Evolutionary conservation across 2,797 vertebrate species (phyloP).

Genomic region (Mormyrus hasselquistii): DNA sequence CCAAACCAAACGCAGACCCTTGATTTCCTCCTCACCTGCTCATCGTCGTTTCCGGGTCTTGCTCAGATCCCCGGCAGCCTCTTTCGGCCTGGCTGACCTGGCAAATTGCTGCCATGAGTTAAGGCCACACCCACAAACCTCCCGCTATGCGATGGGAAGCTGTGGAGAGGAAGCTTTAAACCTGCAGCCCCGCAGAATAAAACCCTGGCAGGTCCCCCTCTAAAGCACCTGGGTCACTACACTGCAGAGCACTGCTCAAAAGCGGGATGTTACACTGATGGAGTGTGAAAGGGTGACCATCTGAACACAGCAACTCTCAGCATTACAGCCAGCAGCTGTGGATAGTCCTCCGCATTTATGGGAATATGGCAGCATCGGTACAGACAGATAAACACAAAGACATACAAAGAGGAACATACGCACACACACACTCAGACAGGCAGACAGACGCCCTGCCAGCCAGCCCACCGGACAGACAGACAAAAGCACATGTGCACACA

Average conservation of each 20-base stretch:
- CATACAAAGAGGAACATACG: background rate
- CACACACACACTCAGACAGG: background rate
- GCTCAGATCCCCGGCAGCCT: constrained; percentile 65
- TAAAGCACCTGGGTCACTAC: background rate
- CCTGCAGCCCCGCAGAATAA: background rate
- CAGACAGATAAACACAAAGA: background rate
- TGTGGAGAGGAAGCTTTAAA: background rate
- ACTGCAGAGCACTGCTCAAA: background rate
- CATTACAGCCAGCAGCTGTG: background rate
- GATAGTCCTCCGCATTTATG: background rate
- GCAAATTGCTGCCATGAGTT: constrained; percentile 84
- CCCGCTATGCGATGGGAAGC: background rate
- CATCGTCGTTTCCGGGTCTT: constrained; percentile 53
- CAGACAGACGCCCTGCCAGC: too few species aligned
- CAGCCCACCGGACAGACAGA: background rate
- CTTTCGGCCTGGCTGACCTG: constrained; percentile 89
- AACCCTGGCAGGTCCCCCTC: background rate
- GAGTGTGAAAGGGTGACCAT: background rate
- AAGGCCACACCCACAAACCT: constrained; percentile 54
- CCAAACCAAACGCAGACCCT: background rate
- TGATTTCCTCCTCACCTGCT: constrained; percentile 41
- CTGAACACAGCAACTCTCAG: background rate
- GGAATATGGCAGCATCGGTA: background rate
- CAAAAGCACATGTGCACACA: background rate
- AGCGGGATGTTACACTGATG: background rate